Conservation (phyloP, 2,888 invertebrate genomes). For the Seladonia tumulorum region DNA sequence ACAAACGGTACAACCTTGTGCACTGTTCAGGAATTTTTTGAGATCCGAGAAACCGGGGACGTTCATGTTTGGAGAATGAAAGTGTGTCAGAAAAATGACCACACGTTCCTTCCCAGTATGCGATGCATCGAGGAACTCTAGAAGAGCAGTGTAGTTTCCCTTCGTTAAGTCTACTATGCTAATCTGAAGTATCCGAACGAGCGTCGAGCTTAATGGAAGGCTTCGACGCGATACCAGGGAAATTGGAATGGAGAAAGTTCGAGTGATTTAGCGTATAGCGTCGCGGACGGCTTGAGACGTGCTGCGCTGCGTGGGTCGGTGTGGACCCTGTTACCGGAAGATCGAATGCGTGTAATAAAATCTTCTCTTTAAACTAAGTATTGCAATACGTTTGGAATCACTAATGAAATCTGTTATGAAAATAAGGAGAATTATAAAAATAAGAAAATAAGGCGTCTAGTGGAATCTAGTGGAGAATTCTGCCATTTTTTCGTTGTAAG, state of each 20-base stretch:
- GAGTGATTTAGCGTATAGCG: neutral
- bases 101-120: neutral
- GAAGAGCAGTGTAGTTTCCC: neutral
- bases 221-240: neutral
- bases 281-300: neutral
- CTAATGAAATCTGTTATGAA: neutral
- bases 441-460: too few relatives aligned
- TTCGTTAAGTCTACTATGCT: conserved; percentile 25
- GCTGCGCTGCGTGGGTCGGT: neutral
- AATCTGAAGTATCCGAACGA: conserved; percentile 6
- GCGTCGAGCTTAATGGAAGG: conserved; percentile 13
- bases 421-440: too few relatives aligned
- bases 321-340: neutral
- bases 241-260: conserved; percentile 18
- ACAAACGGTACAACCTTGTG: neutral
- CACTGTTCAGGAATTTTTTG: neutral
- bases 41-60: neutral
- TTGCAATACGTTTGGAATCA: neutral
- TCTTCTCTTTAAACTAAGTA: neutral
- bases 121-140: neutral
- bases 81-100: neutral
- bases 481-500: neutral
- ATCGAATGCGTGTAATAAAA: neutral
- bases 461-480: neutral
- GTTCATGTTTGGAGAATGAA: neutral